phyloP scores from a whole-genome alignment of 2,888 invertebrate genomes.

The Synergus laeviventris region DNA sequence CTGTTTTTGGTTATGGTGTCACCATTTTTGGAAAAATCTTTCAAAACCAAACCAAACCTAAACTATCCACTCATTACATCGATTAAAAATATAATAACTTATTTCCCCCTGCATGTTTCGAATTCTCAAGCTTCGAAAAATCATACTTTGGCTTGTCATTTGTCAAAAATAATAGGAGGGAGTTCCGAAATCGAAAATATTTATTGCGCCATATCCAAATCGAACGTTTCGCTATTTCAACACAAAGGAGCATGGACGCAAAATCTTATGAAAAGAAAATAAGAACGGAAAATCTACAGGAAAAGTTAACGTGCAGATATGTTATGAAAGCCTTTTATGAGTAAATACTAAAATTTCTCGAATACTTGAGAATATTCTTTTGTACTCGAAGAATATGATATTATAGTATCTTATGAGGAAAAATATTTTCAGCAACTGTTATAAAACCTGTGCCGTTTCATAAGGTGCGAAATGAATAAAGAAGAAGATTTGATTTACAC shows the following conservation, averaged over 20 bases:
- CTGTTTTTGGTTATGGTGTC: not conserved
- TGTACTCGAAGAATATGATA: not conserved
- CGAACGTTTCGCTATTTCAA: not conserved
- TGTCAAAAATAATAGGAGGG: not conserved
- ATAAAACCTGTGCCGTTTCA: not conserved
- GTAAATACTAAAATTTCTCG: not conserved
- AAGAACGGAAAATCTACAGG: not conserved
- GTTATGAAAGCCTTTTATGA: not conserved
- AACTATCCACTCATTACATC: not conserved
- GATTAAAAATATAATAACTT: not conserved
- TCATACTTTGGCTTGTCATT: not conserved
- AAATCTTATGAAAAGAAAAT: not conserved
- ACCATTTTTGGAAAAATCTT: not conserved
- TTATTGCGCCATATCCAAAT: not conserved
- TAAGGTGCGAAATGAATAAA: slow-evolving; percentile 3
- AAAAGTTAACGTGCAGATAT: not conserved
- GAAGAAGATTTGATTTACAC: slow-evolving; percentile 43
- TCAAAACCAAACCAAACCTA: not conserved
- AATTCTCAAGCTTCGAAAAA: not conserved
- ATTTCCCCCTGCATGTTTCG: too few species aligned
- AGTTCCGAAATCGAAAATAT: not conserved
- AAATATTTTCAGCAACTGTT: not conserved
- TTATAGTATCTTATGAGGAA: not conserved
- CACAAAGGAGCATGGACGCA: not conserved
- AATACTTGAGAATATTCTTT: not conserved